Base-by-base conservation (phyloP, 1,140 invertebrate genomes). In the Aphelinus certus region DNA sequence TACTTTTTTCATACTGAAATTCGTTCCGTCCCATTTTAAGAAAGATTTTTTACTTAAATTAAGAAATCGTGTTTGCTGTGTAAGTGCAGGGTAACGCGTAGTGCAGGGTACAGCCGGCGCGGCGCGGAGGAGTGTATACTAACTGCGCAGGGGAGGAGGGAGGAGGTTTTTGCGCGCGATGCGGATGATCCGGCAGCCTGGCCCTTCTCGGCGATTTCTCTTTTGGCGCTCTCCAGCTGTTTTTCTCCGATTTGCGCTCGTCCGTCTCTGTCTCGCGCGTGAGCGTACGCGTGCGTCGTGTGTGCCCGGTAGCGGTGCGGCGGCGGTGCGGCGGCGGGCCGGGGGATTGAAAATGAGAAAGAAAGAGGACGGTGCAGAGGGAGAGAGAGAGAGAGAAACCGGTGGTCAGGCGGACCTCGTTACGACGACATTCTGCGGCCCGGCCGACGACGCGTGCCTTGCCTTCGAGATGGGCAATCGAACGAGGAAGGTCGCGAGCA, bases 381-480 rank as follows among this genome's bases (percentile, higher is more conserved):
- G 10, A 63, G 53, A 62, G 3, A 61, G 71, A 56, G 43, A 57
- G 61, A 76, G 79, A 68, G 78, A 76, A 79, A 71, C 80, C 76
- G 73, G 71, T 71, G 81, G 75, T 10, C 48, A 64, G 67, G 79
- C 78, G 81, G 80, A 81, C 83, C 83, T 88, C 84, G 85, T 88
- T 87, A 87, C 85, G 85, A 83, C 83, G 86, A 82, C 86, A 87
- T 88, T 87, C 86, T 87, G 80, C 79, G 76, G 79, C 73, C 81
- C 76, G 77, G 68, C 77, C 77, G 83, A 65, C 60, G 84, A 88
- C 86, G 86, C 86, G 86, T 88, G 86, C 85, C 85, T 85, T 87
- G 86, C 86, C 83, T 88, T 83, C 84, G 78, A 83, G 85, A 88
- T 88, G 82, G 83, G 78, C 78, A 76, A 82, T 82, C 82, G 81